These are phyloP conservation scores for Cirrhinus molitorella DNA, from an alignment of 2,797 vertebrate genomes.

Conservation along the genomic window DNA sequence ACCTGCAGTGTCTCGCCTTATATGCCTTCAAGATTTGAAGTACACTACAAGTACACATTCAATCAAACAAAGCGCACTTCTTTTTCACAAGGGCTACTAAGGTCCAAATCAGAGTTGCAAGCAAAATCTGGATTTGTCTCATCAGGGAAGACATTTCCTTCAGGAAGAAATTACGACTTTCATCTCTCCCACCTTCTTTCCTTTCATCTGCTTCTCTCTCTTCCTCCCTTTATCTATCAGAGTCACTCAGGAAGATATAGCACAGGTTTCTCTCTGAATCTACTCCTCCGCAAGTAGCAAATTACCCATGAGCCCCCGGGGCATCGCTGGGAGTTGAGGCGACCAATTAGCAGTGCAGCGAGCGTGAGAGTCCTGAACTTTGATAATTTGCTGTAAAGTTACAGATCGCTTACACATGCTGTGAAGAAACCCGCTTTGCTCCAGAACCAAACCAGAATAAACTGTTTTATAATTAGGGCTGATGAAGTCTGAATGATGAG, in stretches of 20 bases:
- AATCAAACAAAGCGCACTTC: not conserved
- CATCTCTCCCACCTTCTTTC: conserved; percentile 17
- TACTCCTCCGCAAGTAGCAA: conserved; percentile 13
- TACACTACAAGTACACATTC: not conserved
- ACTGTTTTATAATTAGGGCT: not conserved
- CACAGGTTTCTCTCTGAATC: conserved; percentile 25
- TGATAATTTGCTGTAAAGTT: not conserved
- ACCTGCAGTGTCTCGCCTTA: too few species aligned
- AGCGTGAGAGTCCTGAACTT: not conserved
- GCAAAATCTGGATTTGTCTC: not conserved
- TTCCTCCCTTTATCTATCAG: conserved; percentile 14
- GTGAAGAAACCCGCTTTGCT: not conserved
- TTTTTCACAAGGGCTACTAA: not conserved
- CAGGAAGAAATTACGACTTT: not conserved
- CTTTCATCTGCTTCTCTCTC: conserved; percentile 5
- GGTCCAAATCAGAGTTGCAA: not conserved
- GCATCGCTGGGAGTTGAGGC: not conserved
- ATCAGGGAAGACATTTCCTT: conserved; percentile 14
- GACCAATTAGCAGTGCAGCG: not conserved
- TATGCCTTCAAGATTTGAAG: too few species aligned
- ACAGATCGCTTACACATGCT: not conserved
- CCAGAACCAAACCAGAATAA: not conserved
- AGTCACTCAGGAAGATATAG: conserved; percentile 10
- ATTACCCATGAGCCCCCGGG: not conserved
- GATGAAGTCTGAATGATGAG: too few species aligned